Conservation (phyloP, 1,140 invertebrate species). For the Kradibia gibbosae region DNA sequence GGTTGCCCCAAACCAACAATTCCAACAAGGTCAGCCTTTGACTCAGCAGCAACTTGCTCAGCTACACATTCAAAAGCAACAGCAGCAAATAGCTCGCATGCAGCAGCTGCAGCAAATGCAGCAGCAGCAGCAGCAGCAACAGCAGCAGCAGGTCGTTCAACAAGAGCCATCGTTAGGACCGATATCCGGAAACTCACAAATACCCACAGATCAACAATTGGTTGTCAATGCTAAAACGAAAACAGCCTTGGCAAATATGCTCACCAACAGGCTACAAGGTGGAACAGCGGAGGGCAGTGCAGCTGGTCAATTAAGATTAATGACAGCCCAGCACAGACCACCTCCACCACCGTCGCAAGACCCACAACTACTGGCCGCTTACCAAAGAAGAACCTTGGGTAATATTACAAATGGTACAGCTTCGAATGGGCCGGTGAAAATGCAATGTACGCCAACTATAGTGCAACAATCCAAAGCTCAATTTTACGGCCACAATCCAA, state of each 20-base stretch:
- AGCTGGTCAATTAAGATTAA: slow-evolving; percentile 81
- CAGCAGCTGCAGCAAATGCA: slow-evolving; percentile 67
- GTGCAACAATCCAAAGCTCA: slow-evolving; percentile 77
- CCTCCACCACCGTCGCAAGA: slow-evolving; percentile 72
- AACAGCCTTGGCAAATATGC: slow-evolving; percentile 94
- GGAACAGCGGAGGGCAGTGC: slow-evolving; percentile 76
- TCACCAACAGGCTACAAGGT: slow-evolving; percentile 88
- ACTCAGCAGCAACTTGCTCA: slow-evolving; percentile 65
- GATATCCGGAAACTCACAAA: slow-evolving; percentile 66
- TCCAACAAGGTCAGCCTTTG: slow-evolving; percentile 74
- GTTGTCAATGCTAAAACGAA: slow-evolving; percentile 94
- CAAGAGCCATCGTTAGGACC: slow-evolving; percentile 62
- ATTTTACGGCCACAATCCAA: slow-evolving; percentile 90
- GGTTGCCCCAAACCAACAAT: slow-evolving; percentile 59
- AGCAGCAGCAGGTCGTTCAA: slow-evolving; percentile 64
- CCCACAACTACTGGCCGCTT: slow-evolving; percentile 66
- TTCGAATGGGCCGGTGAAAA: slow-evolving; percentile 67
- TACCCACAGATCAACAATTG: slow-evolving; percentile 72
- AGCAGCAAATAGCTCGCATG: slow-evolving; percentile 63
- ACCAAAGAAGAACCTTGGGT: slow-evolving; percentile 70
- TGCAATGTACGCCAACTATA: slow-evolving; percentile 70
- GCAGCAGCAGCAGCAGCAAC: slow-evolving; percentile 69
- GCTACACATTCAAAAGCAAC: slow-evolving; percentile 66
- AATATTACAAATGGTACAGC: slow-evolving; percentile 72
- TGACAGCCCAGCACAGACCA: slow-evolving; percentile 85